Evolutionary conservation across 2,113 vertebrate genomes (phyloP), one percentile per base, ranked within the genome.

Genomic region (Gallinago undulata): DNA sequence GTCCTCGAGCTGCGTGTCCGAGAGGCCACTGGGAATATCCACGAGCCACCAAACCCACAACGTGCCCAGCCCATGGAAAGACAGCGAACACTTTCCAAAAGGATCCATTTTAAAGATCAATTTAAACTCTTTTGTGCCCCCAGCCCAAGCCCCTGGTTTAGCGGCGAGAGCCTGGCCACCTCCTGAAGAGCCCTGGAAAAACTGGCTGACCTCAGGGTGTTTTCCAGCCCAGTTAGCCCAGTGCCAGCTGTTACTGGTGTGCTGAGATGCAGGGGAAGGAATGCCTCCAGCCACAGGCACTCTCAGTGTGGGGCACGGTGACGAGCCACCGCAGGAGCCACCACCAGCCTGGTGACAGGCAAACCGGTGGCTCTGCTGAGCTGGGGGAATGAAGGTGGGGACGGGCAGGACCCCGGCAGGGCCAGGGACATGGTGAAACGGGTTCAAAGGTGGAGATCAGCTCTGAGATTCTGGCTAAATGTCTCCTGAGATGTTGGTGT

Each of bases 1-100:
- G 24, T 53, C 48, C 47, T 18, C 8, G 12, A 33, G n/a, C 56
- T 10, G 39, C 0, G 0, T 8, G 1, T 37, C 47, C 1, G 0
- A 18, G 56, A 39, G 13, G n/a, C 24, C 48, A 12, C 48, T 9
- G 41, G 75, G 6, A n/a, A 55, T 23, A 28, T 13, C 59, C 28
- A 19, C 0, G 4, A 55, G 21, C 41, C 59, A 21, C 35, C 31
- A 11, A 73, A 25, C 17, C 24, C 51, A 39, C 6, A 7, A 28
- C 24, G 4, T 3, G 25, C 24, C 50, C 30, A 73, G 57, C 50
- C 17, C 57, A 64, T 10, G 24, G 21, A 30, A 50, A 73, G 35
- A 19, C 1, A 25, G 23, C 0, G 0, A 62, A 50, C 8, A 2
- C 25, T 27, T 55, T 50, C 30, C 30, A 37, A 25, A 50, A 22